These are phyloP conservation scores for Cryptus armator DNA, from an alignment of 2,888 invertebrate genomes.

Conservation along the genomic window DNA sequence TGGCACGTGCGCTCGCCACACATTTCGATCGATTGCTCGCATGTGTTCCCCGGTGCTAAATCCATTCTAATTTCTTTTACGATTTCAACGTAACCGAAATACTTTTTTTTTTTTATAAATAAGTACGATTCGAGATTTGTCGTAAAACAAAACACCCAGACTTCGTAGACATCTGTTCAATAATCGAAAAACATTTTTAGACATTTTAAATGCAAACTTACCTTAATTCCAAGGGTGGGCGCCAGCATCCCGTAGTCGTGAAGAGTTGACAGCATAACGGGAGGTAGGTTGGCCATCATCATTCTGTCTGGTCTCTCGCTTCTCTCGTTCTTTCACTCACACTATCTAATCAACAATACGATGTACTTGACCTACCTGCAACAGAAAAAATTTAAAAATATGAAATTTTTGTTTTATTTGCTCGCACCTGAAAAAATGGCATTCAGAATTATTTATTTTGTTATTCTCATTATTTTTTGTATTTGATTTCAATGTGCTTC, in stretches of 20 bases:
- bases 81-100: conserved; percentile 34
- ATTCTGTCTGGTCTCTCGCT: conserved; percentile 80
- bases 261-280: conserved; percentile 84
- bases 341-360: conserved; percentile 76
- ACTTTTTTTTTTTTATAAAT: conserved; percentile 13
- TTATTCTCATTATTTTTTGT: not conserved
- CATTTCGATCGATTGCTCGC: conserved; percentile 49
- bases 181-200: not conserved
- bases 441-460: not conserved
- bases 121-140: not conserved
- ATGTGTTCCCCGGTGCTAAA: conserved; percentile 30
- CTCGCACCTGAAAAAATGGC: not conserved
- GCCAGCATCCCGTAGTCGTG: conserved; percentile 84
- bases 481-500: too few relatives aligned
- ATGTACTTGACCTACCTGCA: conserved; percentile 83
- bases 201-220: conserved; percentile 72
- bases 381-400: conserved; percentile 73
- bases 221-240: conserved; percentile 84
- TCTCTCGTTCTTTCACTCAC: conserved; percentile 64
- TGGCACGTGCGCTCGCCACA: conserved; percentile 33
- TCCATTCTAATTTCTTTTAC: conserved; percentile 14
- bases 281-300: conserved; percentile 85
- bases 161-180: not conserved
- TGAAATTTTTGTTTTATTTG: not conserved
- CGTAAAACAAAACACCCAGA: not conserved